These are phyloP conservation scores for Clarias macrocephalus DNA, from an alignment of 2,113 vertebrate genomes.

Conservation along the genomic window DNA sequence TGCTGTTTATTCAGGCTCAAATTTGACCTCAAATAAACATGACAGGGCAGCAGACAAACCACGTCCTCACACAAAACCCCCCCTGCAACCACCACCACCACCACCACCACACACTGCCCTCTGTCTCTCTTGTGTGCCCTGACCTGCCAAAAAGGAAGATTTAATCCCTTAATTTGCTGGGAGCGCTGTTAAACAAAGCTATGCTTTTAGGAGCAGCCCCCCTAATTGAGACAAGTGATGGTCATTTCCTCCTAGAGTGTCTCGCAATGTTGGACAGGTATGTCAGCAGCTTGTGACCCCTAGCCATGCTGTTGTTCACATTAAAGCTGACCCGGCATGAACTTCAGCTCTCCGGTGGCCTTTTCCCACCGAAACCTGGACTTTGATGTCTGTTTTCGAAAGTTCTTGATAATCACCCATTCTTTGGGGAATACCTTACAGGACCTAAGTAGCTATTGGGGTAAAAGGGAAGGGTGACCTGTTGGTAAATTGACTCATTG, in stretches of 20 bases:
- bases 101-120: slow-evolving; percentile 19
- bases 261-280: slow-evolving; percentile 69
- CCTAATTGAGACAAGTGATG: slow-evolving; percentile 73
- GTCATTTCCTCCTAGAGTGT: slow-evolving; percentile 67
- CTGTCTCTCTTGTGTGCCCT: slow-evolving; percentile 13
- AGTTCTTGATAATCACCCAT: slow-evolving; percentile 63
- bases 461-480: slow-evolving; percentile 53
- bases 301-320: slow-evolving; percentile 61
- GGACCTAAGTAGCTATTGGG: slow-evolving; percentile 36
- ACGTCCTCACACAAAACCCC: slow-evolving; percentile 7
- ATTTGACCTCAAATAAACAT: slow-evolving; percentile 36
- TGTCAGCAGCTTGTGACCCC: slow-evolving; percentile 66
- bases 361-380: slow-evolving; percentile 64
- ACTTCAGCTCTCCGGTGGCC: slow-evolving; percentile 55
- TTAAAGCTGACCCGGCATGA: slow-evolving; percentile 68
- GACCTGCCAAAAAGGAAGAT: slow-evolving; percentile 49
- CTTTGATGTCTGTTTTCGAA: slow-evolving; percentile 68
- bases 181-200: slow-evolving; percentile 55
- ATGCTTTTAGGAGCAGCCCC: slow-evolving; percentile 51
- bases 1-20: slow-evolving; percentile 40
- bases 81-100: not conserved
- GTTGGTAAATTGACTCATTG: slow-evolving; percentile 49
- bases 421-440: slow-evolving; percentile 52
- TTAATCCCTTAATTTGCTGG: slow-evolving; percentile 51
- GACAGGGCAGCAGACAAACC: slow-evolving; percentile 17